These are phyloP conservation scores for Neosalanx taihuensis DNA, from an alignment of 2,797 vertebrate genomes.

Conservation along the genomic window DNA sequence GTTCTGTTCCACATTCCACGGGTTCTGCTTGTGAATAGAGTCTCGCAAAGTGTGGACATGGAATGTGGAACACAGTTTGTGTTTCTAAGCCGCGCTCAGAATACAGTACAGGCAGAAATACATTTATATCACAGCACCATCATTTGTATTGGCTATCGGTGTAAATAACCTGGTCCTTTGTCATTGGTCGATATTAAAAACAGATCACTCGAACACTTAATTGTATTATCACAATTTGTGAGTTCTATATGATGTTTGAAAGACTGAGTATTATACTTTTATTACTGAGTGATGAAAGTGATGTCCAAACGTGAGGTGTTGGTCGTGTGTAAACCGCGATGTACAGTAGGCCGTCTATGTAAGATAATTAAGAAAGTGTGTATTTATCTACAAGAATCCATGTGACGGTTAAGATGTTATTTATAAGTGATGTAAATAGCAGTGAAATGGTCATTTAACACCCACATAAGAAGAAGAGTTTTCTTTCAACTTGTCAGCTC, in stretches of 20 bases:
- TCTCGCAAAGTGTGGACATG: background rate
- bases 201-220: constrained; percentile 9
- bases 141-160: background rate
- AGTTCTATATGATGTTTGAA: background rate
- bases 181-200: constrained; percentile 2
- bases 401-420: constrained; percentile 25
- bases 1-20: background rate
- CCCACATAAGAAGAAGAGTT: background rate
- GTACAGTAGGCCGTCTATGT: constrained; percentile 25
- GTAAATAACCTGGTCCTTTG: constrained; percentile 18
- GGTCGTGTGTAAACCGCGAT: constrained; percentile 31
- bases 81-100: background rate
- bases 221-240: constrained; percentile 13
- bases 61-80: background rate
- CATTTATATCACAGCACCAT: background rate
- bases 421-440: constrained; percentile 28
- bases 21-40: no score
- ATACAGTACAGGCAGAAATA: background rate
- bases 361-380: constrained; percentile 20
- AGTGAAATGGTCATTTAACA: background rate
- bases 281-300: constrained; percentile 15
- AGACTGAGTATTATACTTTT: background rate
- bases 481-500: background rate
- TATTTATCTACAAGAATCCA: constrained; percentile 28
- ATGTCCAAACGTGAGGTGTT: constrained; percentile 34